Percentiles rank a stretch among this genome's conserved stretches.
phyloP scores from a whole-genome alignment of 2,113 vertebrate species.

The Eretmochelys imbricata region DNA sequence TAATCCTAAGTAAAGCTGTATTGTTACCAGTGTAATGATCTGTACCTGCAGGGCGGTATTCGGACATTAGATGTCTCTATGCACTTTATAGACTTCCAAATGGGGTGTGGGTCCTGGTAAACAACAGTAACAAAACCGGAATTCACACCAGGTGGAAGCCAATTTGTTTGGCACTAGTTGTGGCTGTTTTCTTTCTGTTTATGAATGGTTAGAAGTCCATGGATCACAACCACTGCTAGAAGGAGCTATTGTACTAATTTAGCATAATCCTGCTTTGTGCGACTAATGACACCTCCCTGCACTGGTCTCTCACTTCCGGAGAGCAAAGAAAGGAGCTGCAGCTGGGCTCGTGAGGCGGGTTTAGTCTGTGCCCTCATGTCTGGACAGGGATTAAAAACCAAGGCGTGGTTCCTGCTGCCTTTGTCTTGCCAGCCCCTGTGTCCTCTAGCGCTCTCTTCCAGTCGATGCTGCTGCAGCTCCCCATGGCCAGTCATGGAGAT shows the following conservation, averaged over 20 bases:
- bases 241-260: background rate
- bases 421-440: too few species aligned
- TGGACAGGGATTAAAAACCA: background rate
- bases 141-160: background rate
- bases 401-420: background rate
- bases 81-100: background rate
- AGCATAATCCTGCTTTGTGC: background rate
- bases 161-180: background rate
- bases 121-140: background rate
- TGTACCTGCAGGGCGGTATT: background rate
- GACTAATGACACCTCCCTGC: background rate
- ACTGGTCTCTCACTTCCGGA: background rate
- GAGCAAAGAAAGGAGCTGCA: background rate
- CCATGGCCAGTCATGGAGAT: background rate
- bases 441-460: background rate
- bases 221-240: background rate
- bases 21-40: background rate
- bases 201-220: background rate
- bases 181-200: background rate
- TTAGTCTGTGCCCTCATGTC: background rate
- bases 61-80: background rate
- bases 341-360: background rate
- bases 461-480: background rate
- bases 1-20: too few species aligned
- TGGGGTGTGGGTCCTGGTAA: background rate